phyloP scores from a whole-genome alignment of 2,888 invertebrate genomes.

The Cataglyphis livida region DNA sequence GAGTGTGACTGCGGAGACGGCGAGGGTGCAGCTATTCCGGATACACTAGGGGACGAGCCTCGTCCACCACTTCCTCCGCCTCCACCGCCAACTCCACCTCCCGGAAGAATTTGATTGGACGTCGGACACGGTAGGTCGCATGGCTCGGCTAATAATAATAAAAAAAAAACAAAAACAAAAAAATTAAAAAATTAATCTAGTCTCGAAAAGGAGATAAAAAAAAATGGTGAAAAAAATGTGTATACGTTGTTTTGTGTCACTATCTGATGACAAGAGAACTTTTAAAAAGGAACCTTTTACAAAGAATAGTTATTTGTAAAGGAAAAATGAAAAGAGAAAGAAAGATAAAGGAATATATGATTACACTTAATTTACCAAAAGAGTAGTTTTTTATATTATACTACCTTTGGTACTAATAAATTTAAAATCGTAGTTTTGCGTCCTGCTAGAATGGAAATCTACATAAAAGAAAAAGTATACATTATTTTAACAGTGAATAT shows the following conservation, averaged over 20 bases:
- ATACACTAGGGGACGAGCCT: constrained; percentile 85
- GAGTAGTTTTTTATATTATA: too few species aligned
- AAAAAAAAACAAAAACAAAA: not conserved
- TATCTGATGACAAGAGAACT: not conserved
- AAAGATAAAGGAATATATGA: not conserved
- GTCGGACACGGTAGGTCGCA: constrained; percentile 92
- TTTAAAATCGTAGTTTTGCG: not conserved
- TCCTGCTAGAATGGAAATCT: not conserved
- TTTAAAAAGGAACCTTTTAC: not conserved
- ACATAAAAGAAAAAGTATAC: not conserved
- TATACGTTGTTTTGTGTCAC: not conserved
- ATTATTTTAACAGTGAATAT: not conserved
- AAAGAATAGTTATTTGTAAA: not conserved
- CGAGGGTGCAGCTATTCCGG: constrained; percentile 84
- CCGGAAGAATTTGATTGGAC: constrained; percentile 82
- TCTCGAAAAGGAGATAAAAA: not conserved
- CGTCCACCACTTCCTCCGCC: constrained; percentile 87
- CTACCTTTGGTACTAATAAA: not conserved
- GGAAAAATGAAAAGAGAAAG: not conserved
- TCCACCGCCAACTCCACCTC: constrained; percentile 85
- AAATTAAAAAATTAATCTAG: not conserved
- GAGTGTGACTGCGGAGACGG: constrained; percentile 88
- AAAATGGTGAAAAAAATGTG: not conserved
- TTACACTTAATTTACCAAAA: not conserved
- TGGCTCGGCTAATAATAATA: constrained; percentile 88